Percentiles rank a stretch among this genome's conserved stretches.
Conservation (phyloP, 1,140 invertebrate genomes). For the Trissolcus basalis region DNA sequence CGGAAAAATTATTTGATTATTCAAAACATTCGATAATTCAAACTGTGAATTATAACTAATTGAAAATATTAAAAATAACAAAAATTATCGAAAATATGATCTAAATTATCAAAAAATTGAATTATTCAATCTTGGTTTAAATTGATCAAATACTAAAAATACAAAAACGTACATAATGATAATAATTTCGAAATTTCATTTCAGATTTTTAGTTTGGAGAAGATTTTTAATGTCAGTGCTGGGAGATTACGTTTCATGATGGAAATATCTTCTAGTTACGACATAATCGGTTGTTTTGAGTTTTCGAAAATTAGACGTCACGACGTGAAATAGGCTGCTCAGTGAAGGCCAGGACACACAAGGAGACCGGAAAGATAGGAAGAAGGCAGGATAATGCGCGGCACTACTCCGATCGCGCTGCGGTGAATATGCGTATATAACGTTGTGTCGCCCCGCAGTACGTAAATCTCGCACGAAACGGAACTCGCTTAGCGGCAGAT, state of each 20-base stretch:
- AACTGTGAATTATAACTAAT: too few species aligned
- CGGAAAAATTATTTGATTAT: too few species aligned
- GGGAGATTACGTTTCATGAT: not conserved
- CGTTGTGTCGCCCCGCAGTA: constrained; percentile 61
- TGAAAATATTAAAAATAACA: too few species aligned
- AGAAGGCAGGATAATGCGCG: constrained; percentile 51
- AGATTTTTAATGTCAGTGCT: too few species aligned
- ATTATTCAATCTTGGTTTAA: too few species aligned
- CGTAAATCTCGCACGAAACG: constrained; percentile 69
- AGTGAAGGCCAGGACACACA: constrained; percentile 41
- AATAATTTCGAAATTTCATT: too few species aligned
- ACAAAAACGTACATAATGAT: too few species aligned
- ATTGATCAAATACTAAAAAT: too few species aligned
- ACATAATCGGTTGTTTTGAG: constrained; percentile 40
- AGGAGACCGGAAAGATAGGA: constrained; percentile 52
- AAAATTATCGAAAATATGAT: too few species aligned
- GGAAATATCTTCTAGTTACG: constrained; percentile 33
- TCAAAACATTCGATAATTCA: too few species aligned
- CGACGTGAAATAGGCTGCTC: constrained; percentile 46
- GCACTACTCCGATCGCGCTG: constrained; percentile 48
- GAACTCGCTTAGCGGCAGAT: constrained; percentile 72
- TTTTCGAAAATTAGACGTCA: constrained; percentile 56
- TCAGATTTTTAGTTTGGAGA: too few species aligned
- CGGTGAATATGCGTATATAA: constrained; percentile 46
- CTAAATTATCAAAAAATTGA: too few species aligned